Evolutionary conservation across 1,140 invertebrate species (phyloP), one percentile per base, ranked within the genome.

Genomic region (Matsumurasca onukii): DNA sequence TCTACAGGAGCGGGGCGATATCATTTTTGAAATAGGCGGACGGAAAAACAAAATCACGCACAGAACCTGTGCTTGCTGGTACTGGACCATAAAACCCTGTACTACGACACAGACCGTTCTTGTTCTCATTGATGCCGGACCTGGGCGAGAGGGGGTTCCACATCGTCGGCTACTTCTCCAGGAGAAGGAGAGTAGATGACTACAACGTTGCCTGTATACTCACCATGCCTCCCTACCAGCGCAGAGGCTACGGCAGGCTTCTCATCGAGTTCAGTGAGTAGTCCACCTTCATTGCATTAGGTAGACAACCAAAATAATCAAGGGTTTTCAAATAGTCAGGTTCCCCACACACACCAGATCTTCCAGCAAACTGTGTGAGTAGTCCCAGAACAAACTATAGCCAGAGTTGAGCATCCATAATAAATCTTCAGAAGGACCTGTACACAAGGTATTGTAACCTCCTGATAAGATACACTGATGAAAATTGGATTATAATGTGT

Each of bases 1-100:
- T 99, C 72, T 99, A 99, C 76, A 84, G 98, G 27, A 98, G 98
- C 79, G 89, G 88, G 20, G 91, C 91, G 65, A 94, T 99, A 78
- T 99, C 97, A 0, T 98, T 99, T 78, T 99, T 99, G 98, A 99
- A 84, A 99, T 99, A 70, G 98, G 99, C 81, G 98, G 98, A 0
- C 85, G 98, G 49, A 99, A 99, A 79, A 99, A 99, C 77, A 98
- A 99, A 82, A 90, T 88, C 49, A 99, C 80, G 97, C 97, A n/a
- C 98, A 99, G 82, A 98, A 99, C 80, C 82, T 99, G 2, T 99
- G 97, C 80, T 82, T 99, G 30, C 80, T 99, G 25, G 98, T 99
- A 81, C 81, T 99, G 5, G 98, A 99, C 80, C 98, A 99, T 81
- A 99, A 99, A 82, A 99, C 97, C 0, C 81, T 99, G 27, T 98